Evolutionary conservation across 2,113 vertebrate species (phyloP).

Genomic region (Physeter macrocephalus): DNA sequence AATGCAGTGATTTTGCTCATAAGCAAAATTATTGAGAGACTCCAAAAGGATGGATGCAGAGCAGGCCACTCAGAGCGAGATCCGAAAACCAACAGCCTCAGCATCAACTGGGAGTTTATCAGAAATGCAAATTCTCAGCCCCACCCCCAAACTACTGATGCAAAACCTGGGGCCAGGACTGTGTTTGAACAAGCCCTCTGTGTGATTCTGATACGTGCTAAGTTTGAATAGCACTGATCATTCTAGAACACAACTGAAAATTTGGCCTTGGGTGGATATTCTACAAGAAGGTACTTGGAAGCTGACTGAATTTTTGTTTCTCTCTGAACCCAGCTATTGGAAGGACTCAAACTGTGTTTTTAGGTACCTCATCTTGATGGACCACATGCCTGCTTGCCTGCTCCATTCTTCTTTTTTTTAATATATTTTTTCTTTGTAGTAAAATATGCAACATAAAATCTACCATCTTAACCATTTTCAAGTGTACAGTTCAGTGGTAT

Average conservation of each 20-base stretch:
- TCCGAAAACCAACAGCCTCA: background rate
- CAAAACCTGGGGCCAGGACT: background rate
- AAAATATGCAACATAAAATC: background rate
- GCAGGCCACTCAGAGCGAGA: background rate
- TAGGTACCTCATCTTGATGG: background rate
- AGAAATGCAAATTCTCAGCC: background rate
- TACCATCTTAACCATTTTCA: background rate
- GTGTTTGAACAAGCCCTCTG: background rate
- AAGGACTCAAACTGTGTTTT: background rate
- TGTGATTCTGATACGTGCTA: background rate
- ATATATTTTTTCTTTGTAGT: background rate
- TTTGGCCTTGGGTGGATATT: no score
- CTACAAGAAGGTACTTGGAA: background rate
- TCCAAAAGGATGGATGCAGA: background rate
- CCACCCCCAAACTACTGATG: background rate
- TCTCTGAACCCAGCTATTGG: background rate
- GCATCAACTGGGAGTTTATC: background rate
- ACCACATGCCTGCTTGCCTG: background rate
- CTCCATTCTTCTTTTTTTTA: constrained; percentile 26
- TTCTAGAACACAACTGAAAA: background rate
- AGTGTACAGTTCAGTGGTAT: background rate
- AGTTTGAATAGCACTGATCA: background rate
- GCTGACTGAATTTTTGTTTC: background rate
- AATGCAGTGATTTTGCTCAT: background rate
- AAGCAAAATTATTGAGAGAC: background rate